Evolutionary conservation across 2,113 vertebrate genomes (phyloP).

Genomic region (Pteruthius melanotis): DNA sequence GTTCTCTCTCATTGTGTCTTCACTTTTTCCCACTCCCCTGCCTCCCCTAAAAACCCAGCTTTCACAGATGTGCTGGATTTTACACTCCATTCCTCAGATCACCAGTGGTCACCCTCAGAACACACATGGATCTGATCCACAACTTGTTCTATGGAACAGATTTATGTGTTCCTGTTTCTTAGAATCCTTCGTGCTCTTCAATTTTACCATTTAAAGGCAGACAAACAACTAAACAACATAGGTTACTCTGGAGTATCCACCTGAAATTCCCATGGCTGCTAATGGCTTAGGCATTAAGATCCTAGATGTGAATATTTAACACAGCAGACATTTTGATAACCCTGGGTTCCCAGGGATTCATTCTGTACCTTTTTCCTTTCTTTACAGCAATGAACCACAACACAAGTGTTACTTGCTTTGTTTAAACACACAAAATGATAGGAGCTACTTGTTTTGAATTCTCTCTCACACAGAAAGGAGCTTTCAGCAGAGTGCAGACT

Average conservation of each 20-base stretch:
- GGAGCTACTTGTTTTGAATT: background rate
- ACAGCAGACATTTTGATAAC: background rate
- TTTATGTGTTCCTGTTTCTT: background rate
- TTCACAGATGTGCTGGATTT: rapidly evolving
- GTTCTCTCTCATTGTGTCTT: background rate
- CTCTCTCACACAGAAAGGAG: background rate
- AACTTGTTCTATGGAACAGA: background rate
- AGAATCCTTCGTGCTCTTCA: background rate
- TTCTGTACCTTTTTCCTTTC: background rate
- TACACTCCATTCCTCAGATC: background rate
- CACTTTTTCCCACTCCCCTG: background rate
- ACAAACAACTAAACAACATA: background rate
- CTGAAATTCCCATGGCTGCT: background rate
- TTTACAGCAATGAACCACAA: background rate
- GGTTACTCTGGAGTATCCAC: background rate
- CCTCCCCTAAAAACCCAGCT: rapidly evolving
- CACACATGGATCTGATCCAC: background rate
- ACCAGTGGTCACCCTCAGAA: background rate
- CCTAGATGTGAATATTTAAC: background rate
- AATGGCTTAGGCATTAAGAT: background rate
- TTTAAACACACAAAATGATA: background rate
- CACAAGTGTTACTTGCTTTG: background rate
- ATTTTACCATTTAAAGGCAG: background rate
- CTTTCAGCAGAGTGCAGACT: background rate
- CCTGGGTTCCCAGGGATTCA: background rate